phyloP scores from a whole-genome alignment of 2,113 vertebrate genomes.

The Trogon melanurus region DNA sequence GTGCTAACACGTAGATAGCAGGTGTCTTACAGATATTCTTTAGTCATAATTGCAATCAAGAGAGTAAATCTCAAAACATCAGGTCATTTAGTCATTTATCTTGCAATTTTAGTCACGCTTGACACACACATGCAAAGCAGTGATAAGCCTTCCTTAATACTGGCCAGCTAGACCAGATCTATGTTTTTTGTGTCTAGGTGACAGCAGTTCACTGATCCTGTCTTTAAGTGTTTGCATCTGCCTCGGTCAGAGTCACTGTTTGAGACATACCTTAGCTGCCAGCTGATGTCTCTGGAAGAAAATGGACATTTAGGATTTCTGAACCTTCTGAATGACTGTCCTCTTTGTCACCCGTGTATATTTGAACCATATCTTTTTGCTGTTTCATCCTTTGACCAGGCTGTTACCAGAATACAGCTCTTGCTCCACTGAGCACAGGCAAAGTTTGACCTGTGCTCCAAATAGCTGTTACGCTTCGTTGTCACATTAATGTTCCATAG shows the following conservation, averaged over 20 bases:
- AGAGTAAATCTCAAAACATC: neutral
- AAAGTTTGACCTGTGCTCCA: neutral
- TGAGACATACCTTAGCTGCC: neutral
- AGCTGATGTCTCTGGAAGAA: neutral
- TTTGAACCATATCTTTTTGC: neutral
- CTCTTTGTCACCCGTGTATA: neutral
- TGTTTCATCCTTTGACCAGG: neutral
- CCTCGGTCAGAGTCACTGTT: neutral
- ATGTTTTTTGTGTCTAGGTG: neutral
- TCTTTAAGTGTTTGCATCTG: neutral
- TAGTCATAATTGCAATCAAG: neutral
- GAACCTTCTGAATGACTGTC: neutral
- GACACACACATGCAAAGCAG: neutral
- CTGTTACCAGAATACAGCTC: neutral
- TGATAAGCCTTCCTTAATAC: neutral
- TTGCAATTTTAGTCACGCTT: neutral
- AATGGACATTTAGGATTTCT: neutral
- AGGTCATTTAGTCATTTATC: neutral
- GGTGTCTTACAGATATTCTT: neutral
- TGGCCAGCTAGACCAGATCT: neutral
- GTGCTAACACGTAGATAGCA: neutral
- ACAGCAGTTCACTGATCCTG: neutral
- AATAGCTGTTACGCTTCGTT: neutral
- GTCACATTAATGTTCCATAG: slow-evolving; percentile 33
- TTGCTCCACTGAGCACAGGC: neutral